Percentiles rank a stretch among this genome's conserved stretches.
Evolutionary conservation across 2,113 vertebrate genomes (phyloP).

Genomic region (Silurus asotus): DNA sequence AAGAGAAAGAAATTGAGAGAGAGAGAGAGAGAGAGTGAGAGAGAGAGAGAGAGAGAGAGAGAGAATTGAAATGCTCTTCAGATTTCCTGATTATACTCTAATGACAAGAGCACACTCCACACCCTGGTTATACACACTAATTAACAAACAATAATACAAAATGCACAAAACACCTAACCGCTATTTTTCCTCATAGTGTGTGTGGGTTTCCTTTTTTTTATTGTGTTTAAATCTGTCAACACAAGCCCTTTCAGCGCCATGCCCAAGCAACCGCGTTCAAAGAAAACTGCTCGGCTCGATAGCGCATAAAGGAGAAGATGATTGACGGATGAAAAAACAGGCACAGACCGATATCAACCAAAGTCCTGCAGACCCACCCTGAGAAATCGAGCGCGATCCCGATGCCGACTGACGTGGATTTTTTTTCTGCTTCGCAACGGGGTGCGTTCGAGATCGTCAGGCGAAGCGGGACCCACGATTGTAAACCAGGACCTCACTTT

Average conservation of each 20-base stretch:
- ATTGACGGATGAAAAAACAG: neutral
- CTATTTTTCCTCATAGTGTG: neutral
- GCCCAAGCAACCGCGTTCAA: neutral
- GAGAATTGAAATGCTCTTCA: neutral
- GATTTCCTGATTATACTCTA: constrained; percentile 4
- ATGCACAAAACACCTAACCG: neutral
- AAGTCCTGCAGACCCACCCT: neutral
- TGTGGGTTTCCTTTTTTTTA: neutral
- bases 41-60: neutral
- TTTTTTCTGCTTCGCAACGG: neutral
- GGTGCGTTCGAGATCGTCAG: no score
- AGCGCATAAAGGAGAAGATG: neutral
- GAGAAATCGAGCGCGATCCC: neutral
- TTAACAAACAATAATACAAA: neutral
- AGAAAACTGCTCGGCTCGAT: neutral
- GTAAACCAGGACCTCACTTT: no score
- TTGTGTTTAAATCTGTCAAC: neutral
- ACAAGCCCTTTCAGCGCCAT: neutral
- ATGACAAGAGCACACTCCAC: neutral
- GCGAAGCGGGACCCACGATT: no score
- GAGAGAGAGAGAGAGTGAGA: constrained; percentile 5
- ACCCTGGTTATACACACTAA: neutral
- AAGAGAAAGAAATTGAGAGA: constrained; percentile 37
- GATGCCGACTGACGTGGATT: neutral
- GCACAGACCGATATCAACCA: neutral